Conservation (phyloP, 2,888 invertebrate species). For the Philereme transversata region DNA sequence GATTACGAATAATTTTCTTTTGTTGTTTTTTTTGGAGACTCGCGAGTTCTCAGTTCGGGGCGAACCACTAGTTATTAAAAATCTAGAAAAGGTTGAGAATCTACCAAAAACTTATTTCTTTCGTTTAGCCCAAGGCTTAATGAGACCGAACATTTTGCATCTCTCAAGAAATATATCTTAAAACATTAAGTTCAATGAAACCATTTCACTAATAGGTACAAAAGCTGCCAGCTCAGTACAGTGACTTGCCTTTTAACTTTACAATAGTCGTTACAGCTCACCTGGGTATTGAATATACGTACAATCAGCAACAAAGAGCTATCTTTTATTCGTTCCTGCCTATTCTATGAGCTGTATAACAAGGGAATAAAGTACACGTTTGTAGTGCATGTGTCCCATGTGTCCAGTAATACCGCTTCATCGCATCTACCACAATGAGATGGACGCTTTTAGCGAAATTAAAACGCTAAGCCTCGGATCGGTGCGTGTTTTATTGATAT, state of each 20-base stretch:
- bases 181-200: slow-evolving; percentile 6
- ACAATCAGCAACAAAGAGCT: slow-evolving; percentile 19
- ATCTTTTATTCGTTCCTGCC: slow-evolving; percentile 1
- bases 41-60: too few species aligned
- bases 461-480: slow-evolving; percentile 60
- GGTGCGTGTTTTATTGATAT: slow-evolving; percentile 69
- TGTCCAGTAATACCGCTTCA: slow-evolving; percentile 63
- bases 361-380: slow-evolving; percentile 24
- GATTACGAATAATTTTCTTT: too few species aligned
- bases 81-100: not conserved
- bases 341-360: slow-evolving; percentile 9
- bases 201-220: slow-evolving; percentile 36
- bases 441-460: slow-evolving; percentile 79
- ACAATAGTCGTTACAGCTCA: slow-evolving; percentile 54
- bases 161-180: not conserved
- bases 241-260: slow-evolving; percentile 57
- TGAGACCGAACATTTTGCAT: not conserved
- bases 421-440: slow-evolving; percentile 70
- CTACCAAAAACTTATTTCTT: not conserved
- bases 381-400: slow-evolving; percentile 14
- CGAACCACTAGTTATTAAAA: too few species aligned
- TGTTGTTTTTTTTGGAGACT: too few species aligned
- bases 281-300: slow-evolving; percentile 47
- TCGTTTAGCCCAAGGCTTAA: not conserved
- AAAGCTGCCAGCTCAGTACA: slow-evolving; percentile 47